A percentile compares a stretch with the other conserved stretches of the same genome.
Conservation (phyloP, 2,113 vertebrate species). For the Cyphomyrus discorhynchus region DNA sequence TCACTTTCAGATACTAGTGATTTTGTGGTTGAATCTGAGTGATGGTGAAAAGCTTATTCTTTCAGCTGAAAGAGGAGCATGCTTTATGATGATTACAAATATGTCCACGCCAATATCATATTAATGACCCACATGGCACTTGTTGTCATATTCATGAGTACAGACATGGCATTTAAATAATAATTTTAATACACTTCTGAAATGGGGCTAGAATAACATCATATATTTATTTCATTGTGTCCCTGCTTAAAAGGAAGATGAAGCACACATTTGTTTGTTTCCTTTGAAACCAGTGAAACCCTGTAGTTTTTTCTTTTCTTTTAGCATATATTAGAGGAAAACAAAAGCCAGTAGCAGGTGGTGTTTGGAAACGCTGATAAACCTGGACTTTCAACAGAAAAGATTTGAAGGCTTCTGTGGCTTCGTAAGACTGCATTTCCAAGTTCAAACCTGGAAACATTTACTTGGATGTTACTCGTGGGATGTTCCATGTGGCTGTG, state of each 20-base stretch:
- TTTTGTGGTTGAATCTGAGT: constrained; percentile 16
- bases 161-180: constrained; percentile 22
- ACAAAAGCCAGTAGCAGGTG: background rate
- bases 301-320: constrained; percentile 1
- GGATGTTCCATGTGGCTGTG: background rate
- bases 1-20: background rate
- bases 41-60: constrained; percentile 47
- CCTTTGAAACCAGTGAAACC: constrained; percentile 10
- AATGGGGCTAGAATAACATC: background rate
- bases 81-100: constrained; percentile 55
- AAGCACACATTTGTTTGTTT: background rate
- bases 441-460: background rate
- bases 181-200: background rate
- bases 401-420: background rate
- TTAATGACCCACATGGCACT: constrained; percentile 64
- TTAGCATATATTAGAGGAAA: background rate
- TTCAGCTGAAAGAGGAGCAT: constrained; percentile 42
- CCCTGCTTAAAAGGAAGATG: constrained; percentile 39
- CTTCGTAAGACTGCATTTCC: background rate
- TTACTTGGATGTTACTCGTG: background rate
- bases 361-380: background rate
- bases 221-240: constrained; percentile 32
- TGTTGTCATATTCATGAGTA: constrained; percentile 59
- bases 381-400: background rate
- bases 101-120: constrained; percentile 55